These are phyloP conservation scores for Rhabdomys pumilio DNA, from an alignment of 2,797 vertebrate genomes.

Conservation along the genomic window DNA sequence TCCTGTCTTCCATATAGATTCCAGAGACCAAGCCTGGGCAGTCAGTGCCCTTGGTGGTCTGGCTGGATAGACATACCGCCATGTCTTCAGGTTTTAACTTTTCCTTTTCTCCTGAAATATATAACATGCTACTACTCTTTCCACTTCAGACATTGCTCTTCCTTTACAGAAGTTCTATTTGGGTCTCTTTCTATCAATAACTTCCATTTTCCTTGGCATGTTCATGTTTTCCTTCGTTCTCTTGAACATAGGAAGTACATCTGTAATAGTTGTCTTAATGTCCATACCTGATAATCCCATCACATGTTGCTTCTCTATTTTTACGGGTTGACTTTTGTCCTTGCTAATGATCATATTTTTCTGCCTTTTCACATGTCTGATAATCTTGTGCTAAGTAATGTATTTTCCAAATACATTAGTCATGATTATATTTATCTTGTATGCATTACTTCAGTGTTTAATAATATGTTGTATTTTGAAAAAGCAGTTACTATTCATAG, in stretches of 20 bases:
- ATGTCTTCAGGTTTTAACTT: not conserved
- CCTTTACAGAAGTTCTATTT: conserved; percentile 54
- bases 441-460: conserved; percentile 16
- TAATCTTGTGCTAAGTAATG: not conserved
- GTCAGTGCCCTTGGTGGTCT: not conserved
- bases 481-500: conserved; percentile 22
- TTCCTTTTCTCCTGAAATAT: not conserved
- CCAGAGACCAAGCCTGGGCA: not conserved
- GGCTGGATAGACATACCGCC: no score
- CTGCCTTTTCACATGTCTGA: not conserved
- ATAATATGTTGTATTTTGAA: not conserved
- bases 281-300: conserved; percentile 33
- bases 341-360: conserved; percentile 23
- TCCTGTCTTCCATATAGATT: not conserved
- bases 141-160: conserved; percentile 39
- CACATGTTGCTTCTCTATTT: not conserved
- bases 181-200: conserved; percentile 52
- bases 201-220: not conserved
- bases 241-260: not conserved
- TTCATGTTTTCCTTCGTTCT: not conserved
- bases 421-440: conserved; percentile 50
- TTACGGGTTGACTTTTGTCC: conserved; percentile 30
- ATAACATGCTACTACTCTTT: not conserved
- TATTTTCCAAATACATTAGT: conserved; percentile 40
- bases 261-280: conserved; percentile 40